A percentile compares a stretch with the other conserved stretches of the same genome.
phyloP scores from a whole-genome alignment of 2,888 invertebrate genomes.

The Endotricha flammealis region DNA sequence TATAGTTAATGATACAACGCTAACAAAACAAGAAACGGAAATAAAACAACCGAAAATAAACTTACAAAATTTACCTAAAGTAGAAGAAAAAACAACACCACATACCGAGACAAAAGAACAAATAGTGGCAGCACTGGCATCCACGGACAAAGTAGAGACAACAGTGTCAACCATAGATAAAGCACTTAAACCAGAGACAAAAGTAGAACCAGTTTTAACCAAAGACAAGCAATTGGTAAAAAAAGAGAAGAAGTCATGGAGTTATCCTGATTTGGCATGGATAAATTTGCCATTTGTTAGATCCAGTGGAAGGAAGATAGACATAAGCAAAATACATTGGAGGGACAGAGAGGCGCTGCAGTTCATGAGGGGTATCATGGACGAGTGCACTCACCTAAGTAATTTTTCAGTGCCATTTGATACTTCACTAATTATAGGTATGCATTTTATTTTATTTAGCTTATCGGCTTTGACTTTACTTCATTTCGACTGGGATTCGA shows the following conservation, averaged over 20 bases:
- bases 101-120: neutral
- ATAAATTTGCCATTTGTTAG: conserved; percentile 54
- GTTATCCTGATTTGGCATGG: conserved; percentile 57
- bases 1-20: too few relatives aligned
- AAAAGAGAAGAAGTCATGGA: conserved; percentile 51
- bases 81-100: conserved; percentile 5
- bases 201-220: conserved; percentile 14
- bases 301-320: conserved; percentile 63
- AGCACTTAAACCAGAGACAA: conserved; percentile 5
- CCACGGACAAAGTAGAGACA: too few relatives aligned
- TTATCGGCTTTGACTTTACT: too few relatives aligned
- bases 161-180: too few relatives aligned
- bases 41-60: too few relatives aligned
- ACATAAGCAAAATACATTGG: conserved; percentile 81
- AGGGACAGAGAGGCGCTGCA: conserved; percentile 88
- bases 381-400: conserved; percentile 97
- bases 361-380: conserved; percentile 99
- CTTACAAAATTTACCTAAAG: too few relatives aligned
- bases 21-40: too few relatives aligned
- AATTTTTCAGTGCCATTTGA: conserved; percentile 94
- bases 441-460: conserved; percentile 25
- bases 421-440: conserved; percentile 89
- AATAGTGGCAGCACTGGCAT: too few relatives aligned
- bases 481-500: too few relatives aligned
- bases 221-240: conserved; percentile 16